Percentiles rank a stretch among this genome's conserved stretches.
phyloP scores from a whole-genome alignment of 2,888 invertebrate genomes.

The Drosophila nr. perissopoda region DNA sequence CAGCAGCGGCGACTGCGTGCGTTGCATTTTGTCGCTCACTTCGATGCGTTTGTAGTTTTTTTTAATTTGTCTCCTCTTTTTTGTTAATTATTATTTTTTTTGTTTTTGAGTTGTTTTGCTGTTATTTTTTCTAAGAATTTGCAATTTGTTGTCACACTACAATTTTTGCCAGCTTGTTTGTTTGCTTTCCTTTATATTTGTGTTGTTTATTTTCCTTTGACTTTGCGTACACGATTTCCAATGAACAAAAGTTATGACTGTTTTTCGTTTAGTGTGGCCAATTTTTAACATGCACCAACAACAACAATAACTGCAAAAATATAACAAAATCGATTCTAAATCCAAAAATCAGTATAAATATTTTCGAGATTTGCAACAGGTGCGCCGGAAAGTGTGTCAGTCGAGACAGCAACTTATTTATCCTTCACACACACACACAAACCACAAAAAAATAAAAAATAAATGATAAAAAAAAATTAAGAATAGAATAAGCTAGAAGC shows the following conservation, averaged over 20 bases:
- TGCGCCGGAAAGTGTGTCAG: slow-evolving; percentile 38
- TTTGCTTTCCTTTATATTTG: slow-evolving; percentile 10
- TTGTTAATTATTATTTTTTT: slow-evolving; percentile 7
- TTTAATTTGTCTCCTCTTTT: slow-evolving; percentile 13
- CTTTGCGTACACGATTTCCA: slow-evolving; percentile 19
- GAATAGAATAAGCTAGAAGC: slow-evolving; percentile 11
- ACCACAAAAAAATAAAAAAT: slow-evolving; percentile 9
- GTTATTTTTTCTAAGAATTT: slow-evolving; percentile 39
- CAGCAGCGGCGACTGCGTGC: slow-evolving; percentile 68
- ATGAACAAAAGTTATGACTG: slow-evolving; percentile 46
- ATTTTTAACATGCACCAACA: slow-evolving; percentile 13
- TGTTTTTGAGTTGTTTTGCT: slow-evolving; percentile 7
- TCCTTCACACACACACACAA: slow-evolving; percentile 19
- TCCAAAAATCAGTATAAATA: slow-evolving; percentile 10
- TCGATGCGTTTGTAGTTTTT: slow-evolving; percentile 3
- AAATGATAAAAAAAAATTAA: slow-evolving; percentile 7
- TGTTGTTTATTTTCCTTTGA: slow-evolving; percentile 11
- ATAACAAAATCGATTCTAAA: not conserved
- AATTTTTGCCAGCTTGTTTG: slow-evolving; percentile 22
- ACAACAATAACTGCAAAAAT: slow-evolving; percentile 13
- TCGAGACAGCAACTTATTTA: slow-evolving; percentile 17
- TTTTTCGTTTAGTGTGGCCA: slow-evolving; percentile 27
- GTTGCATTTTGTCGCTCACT: slow-evolving; percentile 69
- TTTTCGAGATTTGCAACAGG: slow-evolving; percentile 30
- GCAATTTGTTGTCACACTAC: slow-evolving; percentile 54